Conservation (phyloP, 2,797 vertebrate genomes). For the Staurois parvus region DNA sequence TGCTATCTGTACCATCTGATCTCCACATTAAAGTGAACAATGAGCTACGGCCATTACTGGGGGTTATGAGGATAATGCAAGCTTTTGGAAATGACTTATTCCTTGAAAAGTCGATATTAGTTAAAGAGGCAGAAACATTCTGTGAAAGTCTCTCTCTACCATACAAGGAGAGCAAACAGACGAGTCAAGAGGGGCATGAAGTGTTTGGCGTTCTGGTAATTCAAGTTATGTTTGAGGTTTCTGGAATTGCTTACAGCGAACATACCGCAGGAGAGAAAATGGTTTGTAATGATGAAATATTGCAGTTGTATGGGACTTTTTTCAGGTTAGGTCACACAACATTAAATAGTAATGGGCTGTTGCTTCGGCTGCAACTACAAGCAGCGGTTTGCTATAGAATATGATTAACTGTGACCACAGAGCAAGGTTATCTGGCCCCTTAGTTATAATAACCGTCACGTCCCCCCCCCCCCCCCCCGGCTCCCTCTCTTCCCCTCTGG, state of each 20-base stretch:
- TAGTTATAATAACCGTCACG: too few relatives aligned
- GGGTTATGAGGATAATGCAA: not conserved
- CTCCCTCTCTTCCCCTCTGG: too few relatives aligned
- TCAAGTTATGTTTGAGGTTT: constrained; percentile 7
- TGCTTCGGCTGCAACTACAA: not conserved
- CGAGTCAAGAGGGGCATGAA: not conserved
- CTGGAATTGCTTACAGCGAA: not conserved
- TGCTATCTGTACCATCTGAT: too few relatives aligned
- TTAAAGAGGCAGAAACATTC: not conserved
- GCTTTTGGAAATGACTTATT: not conserved
- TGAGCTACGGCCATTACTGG: not conserved
- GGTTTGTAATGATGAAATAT: not conserved
- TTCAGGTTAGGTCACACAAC: not conserved
- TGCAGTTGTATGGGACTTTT: too few relatives aligned
- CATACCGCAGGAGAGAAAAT: not conserved
- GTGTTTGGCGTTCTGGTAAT: not conserved
- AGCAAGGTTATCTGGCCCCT: not conserved
- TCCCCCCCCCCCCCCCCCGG: too few relatives aligned
- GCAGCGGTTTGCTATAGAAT: not conserved
- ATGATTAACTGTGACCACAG: not conserved
- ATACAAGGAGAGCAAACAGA: constrained; percentile 30
- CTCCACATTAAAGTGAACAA: too few relatives aligned
- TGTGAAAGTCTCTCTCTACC: constrained; percentile 9
- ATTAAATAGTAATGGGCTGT: not conserved
- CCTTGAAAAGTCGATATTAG: not conserved